Conservation (phyloP, 2,888 invertebrate genomes). For the Stomorhina lunata region DNA sequence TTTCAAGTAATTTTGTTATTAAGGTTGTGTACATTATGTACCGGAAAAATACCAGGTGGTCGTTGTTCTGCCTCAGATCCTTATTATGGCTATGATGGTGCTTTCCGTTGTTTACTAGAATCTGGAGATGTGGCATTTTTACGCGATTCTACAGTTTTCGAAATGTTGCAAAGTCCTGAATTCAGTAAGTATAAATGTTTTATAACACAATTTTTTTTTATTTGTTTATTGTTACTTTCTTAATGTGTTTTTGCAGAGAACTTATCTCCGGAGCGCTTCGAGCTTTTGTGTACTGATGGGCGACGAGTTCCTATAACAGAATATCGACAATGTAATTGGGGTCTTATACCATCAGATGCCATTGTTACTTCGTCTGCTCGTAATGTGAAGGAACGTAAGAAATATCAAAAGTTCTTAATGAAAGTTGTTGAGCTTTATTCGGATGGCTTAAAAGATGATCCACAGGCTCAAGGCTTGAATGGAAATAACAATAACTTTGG, state of each 20-base stretch:
- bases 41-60: slow-evolving; percentile 88
- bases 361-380: slow-evolving; percentile 92
- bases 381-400: slow-evolving; percentile 75
- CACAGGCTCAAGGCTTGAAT: slow-evolving; percentile 63
- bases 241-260: slow-evolving; percentile 80
- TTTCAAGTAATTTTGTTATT: neutral
- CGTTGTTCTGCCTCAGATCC: slow-evolving; percentile 92
- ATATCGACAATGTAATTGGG: slow-evolving; percentile 91
- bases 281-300: slow-evolving; percentile 91
- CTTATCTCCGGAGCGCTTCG: slow-evolving; percentile 85
- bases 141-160: slow-evolving; percentile 89
- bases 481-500: slow-evolving; percentile 52
- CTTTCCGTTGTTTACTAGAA: slow-evolving; percentile 91
- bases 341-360: slow-evolving; percentile 89
- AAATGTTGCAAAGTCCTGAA: slow-evolving; percentile 84
- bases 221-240: neutral
- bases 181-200: slow-evolving; percentile 80
- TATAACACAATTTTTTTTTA: neutral
- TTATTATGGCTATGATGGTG: slow-evolving; percentile 95
- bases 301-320: slow-evolving; percentile 85
- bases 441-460: slow-evolving; percentile 70
- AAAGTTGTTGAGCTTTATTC: slow-evolving; percentile 83
- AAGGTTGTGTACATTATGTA: slow-evolving; percentile 92
- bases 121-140: slow-evolving; percentile 95
- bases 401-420: slow-evolving; percentile 85